Evolutionary conservation across 2,888 invertebrate species (phyloP).

Genomic region (Candidula unifasciata): DNA sequence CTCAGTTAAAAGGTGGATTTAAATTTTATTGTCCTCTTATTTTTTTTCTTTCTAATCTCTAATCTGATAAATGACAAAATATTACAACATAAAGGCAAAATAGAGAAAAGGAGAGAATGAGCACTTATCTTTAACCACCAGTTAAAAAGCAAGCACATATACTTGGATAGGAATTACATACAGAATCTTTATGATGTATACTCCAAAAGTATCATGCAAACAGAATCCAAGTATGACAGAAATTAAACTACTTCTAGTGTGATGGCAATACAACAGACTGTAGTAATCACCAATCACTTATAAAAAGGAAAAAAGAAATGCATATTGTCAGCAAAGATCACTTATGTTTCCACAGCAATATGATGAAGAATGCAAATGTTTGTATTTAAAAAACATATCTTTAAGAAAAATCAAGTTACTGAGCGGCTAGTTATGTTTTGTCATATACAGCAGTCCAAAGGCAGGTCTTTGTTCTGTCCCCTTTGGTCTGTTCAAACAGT

Average conservation of each 20-base stretch:
- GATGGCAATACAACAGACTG: too few species aligned
- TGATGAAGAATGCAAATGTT: slow-evolving; percentile 12
- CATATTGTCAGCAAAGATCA: slow-evolving; percentile 4
- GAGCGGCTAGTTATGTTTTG: slow-evolving; percentile 29
- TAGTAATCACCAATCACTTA: background rate
- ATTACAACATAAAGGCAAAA: background rate
- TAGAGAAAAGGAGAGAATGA: background rate
- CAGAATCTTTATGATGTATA: too few species aligned
- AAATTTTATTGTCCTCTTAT: background rate
- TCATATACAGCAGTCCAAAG: slow-evolving; percentile 37
- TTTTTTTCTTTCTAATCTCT: background rate
- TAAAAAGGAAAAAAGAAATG: background rate
- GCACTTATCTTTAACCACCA: background rate
- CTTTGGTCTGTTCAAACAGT: slow-evolving; percentile 43
- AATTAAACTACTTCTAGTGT: too few species aligned
- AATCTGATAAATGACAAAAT: background rate
- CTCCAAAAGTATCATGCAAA: too few species aligned
- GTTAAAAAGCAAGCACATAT: background rate
- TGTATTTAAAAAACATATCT: slow-evolving; percentile 16
- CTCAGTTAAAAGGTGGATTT: background rate
- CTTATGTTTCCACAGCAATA: background rate
- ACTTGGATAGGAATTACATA: too few species aligned
- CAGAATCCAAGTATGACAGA: too few species aligned
- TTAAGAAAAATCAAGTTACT: slow-evolving; percentile 30
- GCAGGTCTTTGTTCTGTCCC: slow-evolving; percentile 39